phyloP scores from a whole-genome alignment of 2,888 invertebrate genomes.

The Volucella inanis region DNA sequence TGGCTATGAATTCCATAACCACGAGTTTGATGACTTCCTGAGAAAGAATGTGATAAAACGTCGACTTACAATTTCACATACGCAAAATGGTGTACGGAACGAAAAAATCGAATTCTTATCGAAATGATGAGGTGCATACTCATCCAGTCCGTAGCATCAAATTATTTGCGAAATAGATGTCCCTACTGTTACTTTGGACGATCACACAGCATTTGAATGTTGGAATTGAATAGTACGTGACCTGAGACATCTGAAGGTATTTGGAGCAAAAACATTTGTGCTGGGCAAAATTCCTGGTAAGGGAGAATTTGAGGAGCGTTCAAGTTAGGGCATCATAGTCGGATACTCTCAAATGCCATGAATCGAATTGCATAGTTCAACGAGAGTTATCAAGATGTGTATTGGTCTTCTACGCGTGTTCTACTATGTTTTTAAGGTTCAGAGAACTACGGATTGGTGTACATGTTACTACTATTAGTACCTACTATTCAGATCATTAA shows the following conservation, averaged over 20 bases:
- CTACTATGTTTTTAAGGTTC: too few species aligned
- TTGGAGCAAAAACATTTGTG: conserved; percentile 29
- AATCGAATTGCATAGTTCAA: too few species aligned
- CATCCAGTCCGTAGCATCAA: too few species aligned
- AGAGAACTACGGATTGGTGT: too few species aligned
- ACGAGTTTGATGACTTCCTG: conserved; percentile 28
- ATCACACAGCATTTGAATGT: conserved; percentile 69
- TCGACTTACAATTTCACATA: conserved; percentile 32
- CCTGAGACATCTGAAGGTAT: conserved; percentile 27
- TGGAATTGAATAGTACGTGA: conserved; percentile 45
- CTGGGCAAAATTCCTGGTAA: conserved; percentile 8
- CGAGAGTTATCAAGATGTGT: too few species aligned
- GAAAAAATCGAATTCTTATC: too few species aligned
- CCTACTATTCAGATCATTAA: too few species aligned
- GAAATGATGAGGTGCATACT: too few species aligned
- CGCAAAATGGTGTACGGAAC: too few species aligned
- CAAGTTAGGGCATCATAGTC: neutral
- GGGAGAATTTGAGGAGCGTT: conserved; percentile 25
- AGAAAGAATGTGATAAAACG: conserved; percentile 20
- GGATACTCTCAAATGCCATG: neutral
- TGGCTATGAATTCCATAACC: conserved; percentile 27
- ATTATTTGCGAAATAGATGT: conserved; percentile 53
- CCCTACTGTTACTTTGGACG: conserved; percentile 33
- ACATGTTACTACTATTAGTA: too few species aligned
- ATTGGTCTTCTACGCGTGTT: too few species aligned